Conservation (phyloP, 2,888 invertebrate genomes). For the Tribolium freemani region DNA sequence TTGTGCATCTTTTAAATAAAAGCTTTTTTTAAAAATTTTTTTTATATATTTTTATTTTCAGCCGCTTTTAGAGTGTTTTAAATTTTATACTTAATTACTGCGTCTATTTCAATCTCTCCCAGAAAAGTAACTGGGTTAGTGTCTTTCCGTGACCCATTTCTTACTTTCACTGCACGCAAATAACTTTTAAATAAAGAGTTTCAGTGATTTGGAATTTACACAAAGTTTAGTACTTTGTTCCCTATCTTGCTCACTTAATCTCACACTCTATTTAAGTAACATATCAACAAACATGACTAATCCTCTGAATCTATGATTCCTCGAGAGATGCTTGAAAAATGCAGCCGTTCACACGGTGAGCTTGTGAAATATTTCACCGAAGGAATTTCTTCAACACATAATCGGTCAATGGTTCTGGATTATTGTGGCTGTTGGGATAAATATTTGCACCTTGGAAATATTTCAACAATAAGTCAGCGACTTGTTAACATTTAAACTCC, state of each 20-base stretch:
- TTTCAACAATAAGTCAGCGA: conserved; percentile 13
- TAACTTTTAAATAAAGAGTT: no score
- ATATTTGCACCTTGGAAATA: conserved; percentile 19
- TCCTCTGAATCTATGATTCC: background rate
- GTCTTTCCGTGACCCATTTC: no score
- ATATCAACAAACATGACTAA: background rate
- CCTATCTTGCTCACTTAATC: background rate
- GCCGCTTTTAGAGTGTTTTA: no score
- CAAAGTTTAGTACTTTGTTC: background rate
- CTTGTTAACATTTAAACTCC: background rate
- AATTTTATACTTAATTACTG: no score
- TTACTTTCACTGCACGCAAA: no score
- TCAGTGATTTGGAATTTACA: no score
- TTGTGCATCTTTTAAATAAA: no score
- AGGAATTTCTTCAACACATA: background rate
- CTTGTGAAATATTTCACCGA: background rate
- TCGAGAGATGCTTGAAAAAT: background rate
- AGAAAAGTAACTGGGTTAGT: no score
- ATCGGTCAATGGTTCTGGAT: conserved; percentile 15
- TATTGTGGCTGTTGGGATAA: background rate
- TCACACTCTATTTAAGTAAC: background rate
- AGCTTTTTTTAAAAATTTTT: no score
- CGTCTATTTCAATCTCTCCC: no score
- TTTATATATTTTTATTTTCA: no score
- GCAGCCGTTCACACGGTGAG: background rate